phyloP scores from a whole-genome alignment of 37 sponge, comb jelly and placozoan species.

The Aphrocallistes beatrix region DNA sequence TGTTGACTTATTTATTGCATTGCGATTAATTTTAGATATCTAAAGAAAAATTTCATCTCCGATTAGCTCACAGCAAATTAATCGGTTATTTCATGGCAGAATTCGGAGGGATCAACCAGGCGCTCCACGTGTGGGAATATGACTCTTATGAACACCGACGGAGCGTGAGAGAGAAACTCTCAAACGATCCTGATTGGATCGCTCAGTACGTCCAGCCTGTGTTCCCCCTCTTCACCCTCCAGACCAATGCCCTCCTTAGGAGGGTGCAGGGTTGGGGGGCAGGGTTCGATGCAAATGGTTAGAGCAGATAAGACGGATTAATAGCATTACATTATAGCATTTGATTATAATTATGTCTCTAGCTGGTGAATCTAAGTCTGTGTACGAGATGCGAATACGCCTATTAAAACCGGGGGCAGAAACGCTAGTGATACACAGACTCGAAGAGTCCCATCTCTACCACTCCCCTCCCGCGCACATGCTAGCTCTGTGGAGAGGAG shows the following conservation, averaged over 20 bases:
- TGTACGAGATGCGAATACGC: not conserved
- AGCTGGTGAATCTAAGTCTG: not conserved
- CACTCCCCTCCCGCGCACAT: not conserved
- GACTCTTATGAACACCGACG: constrained; percentile 28
- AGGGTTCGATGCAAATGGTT: not conserved
- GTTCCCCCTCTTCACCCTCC: not conserved
- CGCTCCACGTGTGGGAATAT: constrained; percentile 43
- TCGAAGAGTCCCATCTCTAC: not conserved
- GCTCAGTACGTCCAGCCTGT: not conserved
- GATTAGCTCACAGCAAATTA: constrained; percentile 29
- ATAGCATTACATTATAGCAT: not conserved
- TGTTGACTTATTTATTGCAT: not conserved
- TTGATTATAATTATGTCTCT: too few relatives aligned
- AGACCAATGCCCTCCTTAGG: not conserved
- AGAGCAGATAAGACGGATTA: not conserved
- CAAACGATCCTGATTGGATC: constrained; percentile 26
- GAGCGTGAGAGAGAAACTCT: constrained; percentile 24
- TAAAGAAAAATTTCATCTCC: constrained; percentile 11
- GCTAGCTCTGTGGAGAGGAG: not conserved
- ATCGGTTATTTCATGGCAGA: constrained; percentile 34
- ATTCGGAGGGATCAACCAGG: constrained; percentile 35
- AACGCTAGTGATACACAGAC: not conserved
- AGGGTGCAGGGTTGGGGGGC: not conserved
- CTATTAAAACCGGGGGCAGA: not conserved
- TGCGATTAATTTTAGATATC: not conserved